Percentiles rank a stretch among this genome's conserved stretches.
Evolutionary conservation across 2,797 vertebrate species (phyloP).

Genomic region (Onychomys leucogaster): DNA sequence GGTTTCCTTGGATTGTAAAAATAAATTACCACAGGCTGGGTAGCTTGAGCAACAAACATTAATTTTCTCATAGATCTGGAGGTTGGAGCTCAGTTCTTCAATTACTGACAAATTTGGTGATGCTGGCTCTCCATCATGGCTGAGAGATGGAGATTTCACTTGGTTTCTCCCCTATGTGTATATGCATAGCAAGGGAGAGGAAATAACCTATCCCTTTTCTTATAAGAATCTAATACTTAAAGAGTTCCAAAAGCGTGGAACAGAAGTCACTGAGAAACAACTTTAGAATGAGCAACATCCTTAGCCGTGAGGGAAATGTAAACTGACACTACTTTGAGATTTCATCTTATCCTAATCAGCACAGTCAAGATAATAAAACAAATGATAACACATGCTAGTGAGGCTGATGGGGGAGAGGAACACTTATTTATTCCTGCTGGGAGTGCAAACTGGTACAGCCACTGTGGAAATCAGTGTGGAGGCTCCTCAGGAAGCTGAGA

Average conservation of each 20-base stretch:
- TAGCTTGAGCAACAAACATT: not conserved
- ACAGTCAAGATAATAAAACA: not conserved
- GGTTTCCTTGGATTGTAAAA: not conserved
- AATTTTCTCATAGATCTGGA: not conserved
- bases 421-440: not conserved
- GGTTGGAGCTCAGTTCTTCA: not conserved
- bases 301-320: not conserved
- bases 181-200: not conserved
- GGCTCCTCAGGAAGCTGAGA: not conserved
- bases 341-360: not conserved
- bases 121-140: not conserved
- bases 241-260: not conserved
- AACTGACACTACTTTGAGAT: not conserved
- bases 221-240: not conserved
- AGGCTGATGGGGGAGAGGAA: too few species aligned
- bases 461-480: not conserved
- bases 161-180: not conserved
- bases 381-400: not conserved
- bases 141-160: not conserved
- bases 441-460: not conserved
- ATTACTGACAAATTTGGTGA: not conserved
- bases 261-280: not conserved
- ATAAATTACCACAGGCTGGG: not conserved
- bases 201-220: not conserved
- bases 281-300: not conserved